Conservation (phyloP, 1,140 invertebrate species). For the Stenopsyche tienmushanensis region DNA sequence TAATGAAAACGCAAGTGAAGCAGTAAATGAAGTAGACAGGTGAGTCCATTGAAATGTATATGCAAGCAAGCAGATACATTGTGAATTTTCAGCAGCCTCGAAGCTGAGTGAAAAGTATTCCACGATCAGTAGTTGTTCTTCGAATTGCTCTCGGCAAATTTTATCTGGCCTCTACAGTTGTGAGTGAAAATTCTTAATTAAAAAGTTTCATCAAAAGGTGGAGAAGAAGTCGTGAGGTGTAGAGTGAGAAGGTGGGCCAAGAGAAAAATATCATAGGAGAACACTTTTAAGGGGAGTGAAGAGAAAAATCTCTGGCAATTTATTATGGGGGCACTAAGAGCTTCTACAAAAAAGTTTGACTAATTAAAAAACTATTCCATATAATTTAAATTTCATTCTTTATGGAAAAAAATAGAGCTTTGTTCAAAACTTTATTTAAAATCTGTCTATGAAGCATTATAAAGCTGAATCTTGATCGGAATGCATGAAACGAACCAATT, state of each 20-base stretch:
- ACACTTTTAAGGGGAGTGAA: slow-evolving; percentile 7
- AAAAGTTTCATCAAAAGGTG: slow-evolving; percentile 34
- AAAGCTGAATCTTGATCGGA: no score
- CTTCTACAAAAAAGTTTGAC: slow-evolving; percentile 11
- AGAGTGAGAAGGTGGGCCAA: slow-evolving; percentile 11
- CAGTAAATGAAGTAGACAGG: slow-evolving; percentile 29
- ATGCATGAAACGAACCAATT: no score
- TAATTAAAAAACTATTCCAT: slow-evolving; percentile 28
- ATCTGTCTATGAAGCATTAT: no score
- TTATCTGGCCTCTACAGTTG: slow-evolving; percentile 15
- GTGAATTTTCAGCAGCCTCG: not conserved
- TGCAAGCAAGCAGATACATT: not conserved
- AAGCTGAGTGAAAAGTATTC: not conserved
- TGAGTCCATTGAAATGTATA: slow-evolving; percentile 8
- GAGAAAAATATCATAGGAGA: slow-evolving; percentile 24
- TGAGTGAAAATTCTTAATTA: slow-evolving; percentile 33
- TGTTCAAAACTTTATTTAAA: not conserved
- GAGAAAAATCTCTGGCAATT: slow-evolving; percentile 28
- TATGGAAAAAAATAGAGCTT: not conserved
- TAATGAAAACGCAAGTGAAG: slow-evolving; percentile 30
- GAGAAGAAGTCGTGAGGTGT: slow-evolving; percentile 24
- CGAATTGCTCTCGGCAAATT: slow-evolving; percentile 12
- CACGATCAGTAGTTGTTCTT: not conserved
- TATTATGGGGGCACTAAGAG: slow-evolving; percentile 22
- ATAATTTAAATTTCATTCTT: not conserved